These are phyloP conservation scores for Dolichopus griseipennis DNA, from an alignment of 2,888 invertebrate genomes.

Conservation along the genomic window DNA sequence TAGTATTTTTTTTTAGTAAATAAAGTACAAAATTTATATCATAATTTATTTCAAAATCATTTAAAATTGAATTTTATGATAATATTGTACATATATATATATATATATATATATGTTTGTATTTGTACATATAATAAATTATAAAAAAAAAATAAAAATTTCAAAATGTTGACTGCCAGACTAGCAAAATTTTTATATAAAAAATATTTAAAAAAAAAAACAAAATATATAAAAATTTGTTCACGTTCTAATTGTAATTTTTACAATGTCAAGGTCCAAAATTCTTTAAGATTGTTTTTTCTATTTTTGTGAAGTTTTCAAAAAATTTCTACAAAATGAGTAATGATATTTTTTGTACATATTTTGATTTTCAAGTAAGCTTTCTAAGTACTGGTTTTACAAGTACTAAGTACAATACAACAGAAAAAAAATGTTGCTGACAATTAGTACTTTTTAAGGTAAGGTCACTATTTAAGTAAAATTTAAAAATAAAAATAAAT, in stretches of 20 bases:
- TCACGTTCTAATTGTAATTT: background rate
- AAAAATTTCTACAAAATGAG: background rate
- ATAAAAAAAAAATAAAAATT: no score
- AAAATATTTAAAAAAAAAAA: no score
- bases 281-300: no score
- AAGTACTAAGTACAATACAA: no score
- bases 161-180: no score
- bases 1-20: background rate
- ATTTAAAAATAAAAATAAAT: background rate
- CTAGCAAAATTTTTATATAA: background rate
- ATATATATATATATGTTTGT: no score
- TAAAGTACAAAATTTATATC: background rate
- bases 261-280: conserved; percentile 1
- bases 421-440: background rate
- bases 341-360: background rate
- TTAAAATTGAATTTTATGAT: background rate
- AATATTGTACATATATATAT: background rate
- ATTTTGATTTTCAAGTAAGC: background rate
- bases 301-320: background rate
- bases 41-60: background rate
- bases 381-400: no score
- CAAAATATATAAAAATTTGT: no score
- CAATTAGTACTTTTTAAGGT: background rate
- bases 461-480: background rate
- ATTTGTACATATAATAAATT: no score